Percentiles rank a stretch among this genome's conserved stretches.
These are phyloP conservation scores for Siderastrea siderea DNA, from an alignment of 92 coral and sea anemone species.

Conservation along the genomic window DNA sequence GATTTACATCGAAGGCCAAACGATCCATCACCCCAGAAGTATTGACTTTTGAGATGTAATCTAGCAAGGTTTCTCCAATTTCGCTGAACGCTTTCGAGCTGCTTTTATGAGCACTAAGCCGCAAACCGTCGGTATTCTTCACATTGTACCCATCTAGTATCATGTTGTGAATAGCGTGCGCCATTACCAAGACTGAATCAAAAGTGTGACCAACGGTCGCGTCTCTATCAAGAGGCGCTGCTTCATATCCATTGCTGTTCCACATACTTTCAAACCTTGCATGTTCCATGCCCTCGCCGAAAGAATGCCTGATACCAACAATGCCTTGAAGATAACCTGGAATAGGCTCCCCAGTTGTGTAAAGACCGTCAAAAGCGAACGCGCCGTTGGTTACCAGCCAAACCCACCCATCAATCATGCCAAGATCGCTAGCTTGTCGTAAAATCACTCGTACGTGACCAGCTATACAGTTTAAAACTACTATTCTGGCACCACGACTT, in stretches of 20 bases:
- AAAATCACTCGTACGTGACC: conserved; percentile 68
- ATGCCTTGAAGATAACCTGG: conserved; percentile 85
- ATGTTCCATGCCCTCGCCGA: conserved; percentile 63
- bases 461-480: conserved; percentile 79
- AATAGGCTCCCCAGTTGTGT: conserved; percentile 41
- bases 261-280: conserved; percentile 68
- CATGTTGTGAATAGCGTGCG: conserved; percentile 80
- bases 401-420: conserved; percentile 85
- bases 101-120: conserved; percentile 55
- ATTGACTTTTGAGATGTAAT: conserved; percentile 68
- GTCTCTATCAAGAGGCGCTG: conserved; percentile 59
- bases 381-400: conserved; percentile 89
- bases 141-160: conserved; percentile 64
- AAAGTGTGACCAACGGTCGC: conserved; percentile 81
- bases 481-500: conserved; percentile 82
- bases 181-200: conserved; percentile 86
- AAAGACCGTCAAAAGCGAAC: conserved; percentile 76
- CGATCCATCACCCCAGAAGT: conserved; percentile 74
- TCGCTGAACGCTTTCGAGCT: conserved; percentile 45
- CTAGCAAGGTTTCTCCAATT: conserved; percentile 68
- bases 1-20: conserved; percentile 56
- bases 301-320: conserved; percentile 83
- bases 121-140: conserved; percentile 40
- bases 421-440: conserved; percentile 84
- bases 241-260: conserved; percentile 60